These are phyloP conservation scores for Malaclemys terrapin DNA, from an alignment of 2,113 vertebrate genomes.

Conservation along the genomic window DNA sequence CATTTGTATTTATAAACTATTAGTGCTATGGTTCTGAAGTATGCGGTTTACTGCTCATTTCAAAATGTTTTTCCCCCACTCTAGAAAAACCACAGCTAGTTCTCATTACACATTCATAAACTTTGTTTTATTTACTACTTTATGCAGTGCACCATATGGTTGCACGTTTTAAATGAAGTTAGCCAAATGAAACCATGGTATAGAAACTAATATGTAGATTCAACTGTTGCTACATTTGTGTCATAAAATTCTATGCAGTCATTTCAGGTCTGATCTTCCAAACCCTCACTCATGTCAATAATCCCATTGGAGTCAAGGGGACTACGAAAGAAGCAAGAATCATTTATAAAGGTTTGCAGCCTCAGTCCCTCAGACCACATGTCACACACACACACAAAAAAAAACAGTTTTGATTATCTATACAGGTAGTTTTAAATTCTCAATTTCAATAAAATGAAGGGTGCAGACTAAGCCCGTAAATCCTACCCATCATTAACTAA, in stretches of 20 bases:
- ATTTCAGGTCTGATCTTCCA: not conserved
- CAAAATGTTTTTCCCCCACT: not conserved
- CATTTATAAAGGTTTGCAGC: not conserved
- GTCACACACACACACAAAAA: not conserved
- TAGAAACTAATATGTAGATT: slow-evolving; percentile 20
- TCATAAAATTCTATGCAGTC: not conserved
- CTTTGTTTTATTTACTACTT: slow-evolving; percentile 8
- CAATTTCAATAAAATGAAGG: slow-evolving; percentile 8
- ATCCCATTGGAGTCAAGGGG: not conserved
- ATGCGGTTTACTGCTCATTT: not conserved
- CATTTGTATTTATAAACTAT: not conserved
- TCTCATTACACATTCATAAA: not conserved
- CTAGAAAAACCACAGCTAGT: slow-evolving; percentile 2
- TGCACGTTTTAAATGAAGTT: slow-evolving; percentile 21
- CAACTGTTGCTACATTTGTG: not conserved
- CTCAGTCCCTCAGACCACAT: not conserved
- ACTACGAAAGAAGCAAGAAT: not conserved
- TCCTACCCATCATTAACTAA: not conserved
- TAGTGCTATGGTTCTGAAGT: not conserved
- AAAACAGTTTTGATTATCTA: not conserved
- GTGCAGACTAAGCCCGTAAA: not conserved
- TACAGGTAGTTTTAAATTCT: not conserved
- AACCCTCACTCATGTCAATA: not conserved
- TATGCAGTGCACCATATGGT: not conserved
- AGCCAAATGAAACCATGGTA: not conserved